Evolutionary conservation across 2,797 vertebrate genomes (phyloP), one percentile per base, ranked within the genome.

Genomic region (Sebastes taczanowskii): DNA sequence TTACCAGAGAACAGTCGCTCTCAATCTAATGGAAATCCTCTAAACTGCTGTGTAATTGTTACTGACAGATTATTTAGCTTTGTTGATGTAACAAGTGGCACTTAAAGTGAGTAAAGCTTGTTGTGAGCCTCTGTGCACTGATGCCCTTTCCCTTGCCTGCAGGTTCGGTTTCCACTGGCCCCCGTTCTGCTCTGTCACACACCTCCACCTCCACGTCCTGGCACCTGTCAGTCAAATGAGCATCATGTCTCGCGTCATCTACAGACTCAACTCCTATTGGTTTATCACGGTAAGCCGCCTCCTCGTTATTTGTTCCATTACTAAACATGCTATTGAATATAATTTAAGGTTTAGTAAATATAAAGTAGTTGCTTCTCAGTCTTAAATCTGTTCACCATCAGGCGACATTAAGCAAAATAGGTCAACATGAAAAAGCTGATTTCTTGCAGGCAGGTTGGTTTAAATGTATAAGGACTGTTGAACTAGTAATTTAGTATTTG

Each of bases 151-250:
- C 53, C 35, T 84, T 88, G 16, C 81, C 75, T 88, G 23, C 91
- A 99, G 99, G 91, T 97, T 99, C 93, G 99, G 99, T 68, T 99
- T 99, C 91, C 99, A 99, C 59, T 95, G 96, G 96, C 98, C 99
- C 38, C 99, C 98, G 0, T 99, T 99, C 94, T 98, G 97, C 82
- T 98, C 98, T 0, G 96, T 99, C 84, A 83, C 95, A 65, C 99
- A 99, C 82, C 93, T 99, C 58, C 99, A 99, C 86, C 97, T 99
- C 63, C 99, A 99, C 0, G 96, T 99, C 58, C 87, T 99, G 84
- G 98, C 99, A 46, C 99, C 99, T 70, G 97, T 90, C 64, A 97
- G 96, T 92, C 96, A 98, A 79, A 93, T 99, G 86, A 94, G 97
- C 77, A 97, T 99, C 91, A 89, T 98, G 71, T 98, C 98, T 74